Conservation (phyloP, 1,140 invertebrate species). For the Leptopilina boulardi region DNA sequence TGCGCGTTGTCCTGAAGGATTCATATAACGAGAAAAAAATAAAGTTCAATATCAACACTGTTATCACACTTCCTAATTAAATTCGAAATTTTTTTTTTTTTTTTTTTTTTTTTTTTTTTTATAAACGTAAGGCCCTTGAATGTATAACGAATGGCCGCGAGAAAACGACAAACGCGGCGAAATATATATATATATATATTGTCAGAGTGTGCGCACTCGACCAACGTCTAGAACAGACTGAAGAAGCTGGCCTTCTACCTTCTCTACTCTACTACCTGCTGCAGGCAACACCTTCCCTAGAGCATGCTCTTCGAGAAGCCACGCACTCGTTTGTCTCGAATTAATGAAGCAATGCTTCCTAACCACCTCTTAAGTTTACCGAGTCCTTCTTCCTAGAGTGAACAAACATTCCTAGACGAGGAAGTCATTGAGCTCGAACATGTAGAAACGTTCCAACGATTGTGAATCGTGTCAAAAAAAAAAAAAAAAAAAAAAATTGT, state of each 20-base stretch:
- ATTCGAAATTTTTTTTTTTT: too few relatives aligned
- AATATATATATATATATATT: too few relatives aligned
- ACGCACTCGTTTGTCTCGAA: slow-evolving; percentile 35
- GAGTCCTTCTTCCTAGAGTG: slow-evolving; percentile 19
- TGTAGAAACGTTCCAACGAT: slow-evolving; percentile 1
- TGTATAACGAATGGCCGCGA: background rate
- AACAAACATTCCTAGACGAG: slow-evolving; percentile 29
- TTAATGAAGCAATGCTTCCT: slow-evolving; percentile 35
- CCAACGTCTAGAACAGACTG: slow-evolving; percentile 67
- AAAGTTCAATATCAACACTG: slow-evolving; percentile 40
- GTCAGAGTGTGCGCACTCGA: slow-evolving; percentile 60
- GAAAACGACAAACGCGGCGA: slow-evolving; percentile 34
- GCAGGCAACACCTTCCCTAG: slow-evolving; percentile 53
- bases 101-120: too few relatives aligned
- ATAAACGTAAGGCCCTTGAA: background rate
- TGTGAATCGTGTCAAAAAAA: slow-evolving; percentile 20
- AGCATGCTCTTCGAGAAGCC: slow-evolving; percentile 15
- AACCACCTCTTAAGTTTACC: background rate
- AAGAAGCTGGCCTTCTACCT: slow-evolving; percentile 55
- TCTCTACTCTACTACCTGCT: slow-evolving; percentile 61
- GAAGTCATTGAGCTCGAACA: slow-evolving; percentile 24
- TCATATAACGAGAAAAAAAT: slow-evolving; percentile 62
- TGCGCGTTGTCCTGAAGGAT: slow-evolving; percentile 56
- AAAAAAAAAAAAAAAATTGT: slow-evolving; percentile 13
- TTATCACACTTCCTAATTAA: slow-evolving; percentile 38